A percentile compares a stretch with the other conserved stretches of the same genome.
Evolutionary conservation across 1,140 invertebrate genomes (phyloP).

Genomic region (Manduca sexta): DNA sequence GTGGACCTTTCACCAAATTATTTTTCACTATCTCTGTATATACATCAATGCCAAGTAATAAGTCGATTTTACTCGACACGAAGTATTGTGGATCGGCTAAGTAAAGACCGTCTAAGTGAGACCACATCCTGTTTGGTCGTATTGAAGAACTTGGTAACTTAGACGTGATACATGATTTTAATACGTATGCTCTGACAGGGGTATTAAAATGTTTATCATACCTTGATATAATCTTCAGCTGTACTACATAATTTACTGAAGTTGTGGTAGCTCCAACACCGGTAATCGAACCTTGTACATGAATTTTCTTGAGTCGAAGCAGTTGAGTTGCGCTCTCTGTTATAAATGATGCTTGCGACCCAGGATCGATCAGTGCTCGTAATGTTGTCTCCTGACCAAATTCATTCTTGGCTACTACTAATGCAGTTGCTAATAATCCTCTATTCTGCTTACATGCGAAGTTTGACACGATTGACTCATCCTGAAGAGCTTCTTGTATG

Average conservation of each 20-base stretch:
- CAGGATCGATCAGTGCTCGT: conserved; percentile 17
- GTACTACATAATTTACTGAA: conserved; percentile 11
- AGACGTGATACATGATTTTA: conserved; percentile 28
- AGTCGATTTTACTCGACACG: conserved; percentile 22
- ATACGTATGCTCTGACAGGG: conserved; percentile 16
- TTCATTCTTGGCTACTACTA: conserved; percentile 12
- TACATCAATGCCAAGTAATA: conserved; percentile 28
- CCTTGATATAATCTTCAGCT: conserved; percentile 18
- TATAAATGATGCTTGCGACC: conserved; percentile 18
- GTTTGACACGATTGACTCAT: conserved; percentile 18
- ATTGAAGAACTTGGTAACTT: conserved; percentile 23
- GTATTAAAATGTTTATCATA: conserved; percentile 14
- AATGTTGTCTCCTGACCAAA: conserved; percentile 6
- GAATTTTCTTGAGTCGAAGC: conserved; percentile 8
- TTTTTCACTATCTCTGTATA: conserved; percentile 25
- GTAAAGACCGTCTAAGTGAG: conserved; percentile 21
- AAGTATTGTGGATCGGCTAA: conserved; percentile 27
- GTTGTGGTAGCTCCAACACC: conserved; percentile 15
- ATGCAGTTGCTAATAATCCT: conserved; percentile 12
- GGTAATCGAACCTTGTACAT: conserved; percentile 5
- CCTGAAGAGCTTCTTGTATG: conserved; percentile 8
- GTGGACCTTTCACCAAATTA: conserved; percentile 23
- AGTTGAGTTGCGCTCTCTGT: conserved; percentile 12
- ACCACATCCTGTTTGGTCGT: conserved; percentile 18
- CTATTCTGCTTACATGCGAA: conserved; percentile 11